Conservation (phyloP, 2,888 invertebrate species). For the Lacanobia wlatinum region DNA sequence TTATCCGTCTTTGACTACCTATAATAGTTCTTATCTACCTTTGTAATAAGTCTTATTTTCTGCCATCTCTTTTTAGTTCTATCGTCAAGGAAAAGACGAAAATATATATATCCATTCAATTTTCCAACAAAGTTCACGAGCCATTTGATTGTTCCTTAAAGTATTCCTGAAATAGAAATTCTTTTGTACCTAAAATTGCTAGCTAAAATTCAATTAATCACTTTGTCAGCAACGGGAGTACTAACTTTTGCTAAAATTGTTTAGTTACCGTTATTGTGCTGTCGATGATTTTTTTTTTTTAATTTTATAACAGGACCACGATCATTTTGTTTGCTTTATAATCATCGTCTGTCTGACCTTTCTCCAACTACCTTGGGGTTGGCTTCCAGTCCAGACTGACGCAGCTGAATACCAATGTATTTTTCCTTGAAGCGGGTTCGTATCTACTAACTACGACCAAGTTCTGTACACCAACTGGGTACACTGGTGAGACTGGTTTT, state of each 20-base stretch:
- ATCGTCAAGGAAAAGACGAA: neutral
- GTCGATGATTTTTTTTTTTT: constrained; percentile 6
- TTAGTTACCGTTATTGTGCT: constrained; percentile 3
- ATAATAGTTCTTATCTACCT: neutral
- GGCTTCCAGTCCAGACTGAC: neutral
- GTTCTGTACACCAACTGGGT: too few species aligned
- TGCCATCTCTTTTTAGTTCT: accelerated
- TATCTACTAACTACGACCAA: too few species aligned
- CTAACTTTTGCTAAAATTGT: constrained; percentile 2
- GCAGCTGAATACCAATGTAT: too few species aligned
- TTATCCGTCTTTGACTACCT: neutral
- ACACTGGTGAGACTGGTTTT: too few species aligned
- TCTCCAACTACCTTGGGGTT: neutral
- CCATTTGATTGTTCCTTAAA: neutral
- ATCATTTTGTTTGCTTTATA: neutral
- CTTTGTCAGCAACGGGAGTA: constrained; percentile 5
- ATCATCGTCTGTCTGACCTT: neutral
- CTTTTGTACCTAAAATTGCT: constrained; percentile 10
- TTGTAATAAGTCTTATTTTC: neutral
- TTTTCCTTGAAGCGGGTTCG: too few species aligned
- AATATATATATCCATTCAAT: neutral
- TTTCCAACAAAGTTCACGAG: neutral
- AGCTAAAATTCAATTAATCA: constrained; percentile 35
- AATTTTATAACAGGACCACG: neutral
- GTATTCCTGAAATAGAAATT: constrained; percentile 1